These are phyloP conservation scores for Cyanoderma ruficeps DNA, from an alignment of 2,113 vertebrate genomes.

Conservation along the genomic window DNA sequence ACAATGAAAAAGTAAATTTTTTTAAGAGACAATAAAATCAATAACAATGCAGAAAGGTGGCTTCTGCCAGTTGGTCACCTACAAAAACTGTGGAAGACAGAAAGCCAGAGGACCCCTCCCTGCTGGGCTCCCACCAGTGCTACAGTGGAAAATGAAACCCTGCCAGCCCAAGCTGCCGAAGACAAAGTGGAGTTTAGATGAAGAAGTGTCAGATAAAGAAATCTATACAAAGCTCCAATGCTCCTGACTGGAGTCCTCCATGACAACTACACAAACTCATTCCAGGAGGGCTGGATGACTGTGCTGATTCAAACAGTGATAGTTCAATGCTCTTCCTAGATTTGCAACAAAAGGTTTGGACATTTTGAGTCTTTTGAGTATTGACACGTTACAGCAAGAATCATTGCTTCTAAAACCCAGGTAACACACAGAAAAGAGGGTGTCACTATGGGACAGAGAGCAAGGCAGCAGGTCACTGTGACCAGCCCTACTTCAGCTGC, in stretches of 20 bases:
- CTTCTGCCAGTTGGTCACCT: not conserved
- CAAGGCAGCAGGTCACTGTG: not conserved
- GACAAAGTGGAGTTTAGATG: not conserved
- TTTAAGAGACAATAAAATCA: not conserved
- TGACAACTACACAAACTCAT: not conserved
- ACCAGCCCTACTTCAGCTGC: not conserved
- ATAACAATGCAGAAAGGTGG: not conserved
- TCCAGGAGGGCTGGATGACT: not conserved
- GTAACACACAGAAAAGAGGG: not conserved
- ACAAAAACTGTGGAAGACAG: not conserved
- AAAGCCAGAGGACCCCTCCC: not conserved
- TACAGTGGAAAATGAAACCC: not conserved
- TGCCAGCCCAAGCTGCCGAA: not conserved
- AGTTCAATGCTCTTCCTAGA: not conserved
- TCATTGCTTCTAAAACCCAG: not conserved
- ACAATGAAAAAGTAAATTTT: not conserved
- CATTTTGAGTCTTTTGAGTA: not conserved
- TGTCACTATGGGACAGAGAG: not conserved
- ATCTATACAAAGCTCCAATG: not conserved
- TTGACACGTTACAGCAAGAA: not conserved
- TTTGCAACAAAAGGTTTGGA: not conserved
- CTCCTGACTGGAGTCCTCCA: not conserved
- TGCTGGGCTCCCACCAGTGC: not conserved
- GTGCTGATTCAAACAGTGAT: not conserved
- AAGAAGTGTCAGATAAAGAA: not conserved